Conservation (phyloP, 2,797 vertebrate species). For the Ptychobarbus kaznakovi region DNA sequence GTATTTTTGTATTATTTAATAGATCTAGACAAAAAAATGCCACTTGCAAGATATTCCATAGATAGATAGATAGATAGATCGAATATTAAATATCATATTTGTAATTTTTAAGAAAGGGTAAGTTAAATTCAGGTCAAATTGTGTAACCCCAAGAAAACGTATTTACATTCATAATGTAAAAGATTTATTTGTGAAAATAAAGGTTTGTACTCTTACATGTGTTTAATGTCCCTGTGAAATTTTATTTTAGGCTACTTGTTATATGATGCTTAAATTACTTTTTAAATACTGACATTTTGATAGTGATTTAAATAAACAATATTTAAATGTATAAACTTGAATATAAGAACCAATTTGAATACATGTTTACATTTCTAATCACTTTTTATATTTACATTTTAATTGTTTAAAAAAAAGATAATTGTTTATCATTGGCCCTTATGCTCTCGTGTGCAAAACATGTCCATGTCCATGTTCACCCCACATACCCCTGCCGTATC, state of each 20-base stretch:
- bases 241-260: neutral
- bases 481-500: constrained; percentile 90
- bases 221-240: neutral
- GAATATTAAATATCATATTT: no score
- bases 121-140: neutral
- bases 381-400: neutral
- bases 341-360: neutral
- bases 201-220: neutral
- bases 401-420: neutral
- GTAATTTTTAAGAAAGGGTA: neutral
- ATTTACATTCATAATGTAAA: neutral
- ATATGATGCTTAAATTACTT: neutral
- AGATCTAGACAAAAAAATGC: no score
- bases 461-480: neutral
- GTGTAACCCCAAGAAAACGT: neutral
- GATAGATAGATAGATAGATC: neutral
- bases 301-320: neutral
- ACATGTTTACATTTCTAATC: neutral
- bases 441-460: constrained; percentile 14
- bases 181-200: neutral
- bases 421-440: neutral
- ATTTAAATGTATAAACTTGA: no score
- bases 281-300: neutral
- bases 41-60: neutral
- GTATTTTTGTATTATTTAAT: no score